Evolutionary conservation across 2,113 vertebrate genomes (phyloP).

Genomic region (Pangasianodon gigas): DNA sequence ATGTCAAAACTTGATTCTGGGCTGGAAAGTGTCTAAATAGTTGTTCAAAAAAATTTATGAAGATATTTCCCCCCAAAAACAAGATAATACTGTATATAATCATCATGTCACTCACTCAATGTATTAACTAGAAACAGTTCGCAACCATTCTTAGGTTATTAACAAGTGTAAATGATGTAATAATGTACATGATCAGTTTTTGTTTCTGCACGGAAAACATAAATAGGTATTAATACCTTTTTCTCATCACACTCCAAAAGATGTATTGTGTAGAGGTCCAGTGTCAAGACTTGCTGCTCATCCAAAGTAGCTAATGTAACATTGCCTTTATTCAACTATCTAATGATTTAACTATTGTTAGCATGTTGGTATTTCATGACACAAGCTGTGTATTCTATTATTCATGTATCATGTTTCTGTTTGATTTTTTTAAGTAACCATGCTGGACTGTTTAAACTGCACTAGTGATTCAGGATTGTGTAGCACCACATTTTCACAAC

Average conservation of each 20-base stretch:
- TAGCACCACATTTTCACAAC: background rate
- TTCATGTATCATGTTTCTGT: background rate
- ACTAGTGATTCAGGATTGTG: background rate
- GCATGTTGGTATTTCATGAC: background rate
- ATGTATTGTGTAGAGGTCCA: background rate
- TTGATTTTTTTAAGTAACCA: background rate
- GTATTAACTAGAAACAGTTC: background rate
- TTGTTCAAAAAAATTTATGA: background rate
- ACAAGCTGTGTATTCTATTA: background rate
- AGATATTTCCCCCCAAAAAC: background rate
- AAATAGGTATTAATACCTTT: background rate
- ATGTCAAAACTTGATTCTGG: background rate
- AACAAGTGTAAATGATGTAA: background rate
- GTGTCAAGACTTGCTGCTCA: background rate
- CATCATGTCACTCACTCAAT: background rate
- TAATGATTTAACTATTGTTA: background rate
- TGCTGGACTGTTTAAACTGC: background rate
- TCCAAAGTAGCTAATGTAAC: background rate
- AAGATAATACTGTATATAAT: too few relatives aligned
- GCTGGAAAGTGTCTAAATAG: too few relatives aligned
- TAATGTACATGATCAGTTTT: background rate
- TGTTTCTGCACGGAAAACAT: background rate
- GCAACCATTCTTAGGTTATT: background rate
- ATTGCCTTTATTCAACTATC: background rate
- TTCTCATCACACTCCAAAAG: background rate